Percentiles rank a stretch among this genome's conserved stretches.
phyloP scores from a whole-genome alignment of 2,113 vertebrate species.

The Anser brachyrhynchus region DNA sequence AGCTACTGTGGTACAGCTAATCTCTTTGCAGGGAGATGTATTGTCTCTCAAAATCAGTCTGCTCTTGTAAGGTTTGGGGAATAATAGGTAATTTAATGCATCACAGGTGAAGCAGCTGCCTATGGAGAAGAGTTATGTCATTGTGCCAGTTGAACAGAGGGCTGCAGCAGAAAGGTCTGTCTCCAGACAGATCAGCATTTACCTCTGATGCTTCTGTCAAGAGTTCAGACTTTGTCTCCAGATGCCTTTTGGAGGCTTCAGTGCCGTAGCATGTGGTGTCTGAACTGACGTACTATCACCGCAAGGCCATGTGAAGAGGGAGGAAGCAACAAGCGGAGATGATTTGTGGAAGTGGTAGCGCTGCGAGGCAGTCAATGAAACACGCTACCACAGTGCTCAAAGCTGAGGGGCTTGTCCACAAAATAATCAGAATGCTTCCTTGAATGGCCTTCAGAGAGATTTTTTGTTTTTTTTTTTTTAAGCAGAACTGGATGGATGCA shows the following conservation, averaged over 20 bases:
- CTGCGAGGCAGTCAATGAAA: neutral
- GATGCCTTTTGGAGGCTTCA: neutral
- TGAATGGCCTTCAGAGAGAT: neutral
- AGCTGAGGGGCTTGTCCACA: neutral
- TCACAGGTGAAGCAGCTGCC: conserved; percentile 24
- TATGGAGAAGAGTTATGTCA: neutral
- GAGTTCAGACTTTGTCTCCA: neutral
- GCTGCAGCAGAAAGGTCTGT: neutral
- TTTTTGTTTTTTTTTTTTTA: neutral
- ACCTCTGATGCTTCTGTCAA: neutral
- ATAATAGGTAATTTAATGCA: neutral
- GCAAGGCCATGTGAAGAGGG: neutral
- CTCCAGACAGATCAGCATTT: neutral
- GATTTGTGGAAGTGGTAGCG: neutral
- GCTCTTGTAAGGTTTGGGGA: neutral
- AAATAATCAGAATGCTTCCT: neutral
- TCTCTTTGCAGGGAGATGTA: neutral
- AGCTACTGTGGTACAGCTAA: neutral
- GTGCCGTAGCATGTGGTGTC: neutral
- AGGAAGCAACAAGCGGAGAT: neutral
- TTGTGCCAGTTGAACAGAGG: neutral
- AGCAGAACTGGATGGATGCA: neutral
- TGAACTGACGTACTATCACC: neutral
- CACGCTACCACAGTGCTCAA: neutral
- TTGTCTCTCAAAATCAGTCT: conserved; percentile 9